Conservation (phyloP, 2,888 invertebrate species). For the Bhutanitis thaidina region DNA sequence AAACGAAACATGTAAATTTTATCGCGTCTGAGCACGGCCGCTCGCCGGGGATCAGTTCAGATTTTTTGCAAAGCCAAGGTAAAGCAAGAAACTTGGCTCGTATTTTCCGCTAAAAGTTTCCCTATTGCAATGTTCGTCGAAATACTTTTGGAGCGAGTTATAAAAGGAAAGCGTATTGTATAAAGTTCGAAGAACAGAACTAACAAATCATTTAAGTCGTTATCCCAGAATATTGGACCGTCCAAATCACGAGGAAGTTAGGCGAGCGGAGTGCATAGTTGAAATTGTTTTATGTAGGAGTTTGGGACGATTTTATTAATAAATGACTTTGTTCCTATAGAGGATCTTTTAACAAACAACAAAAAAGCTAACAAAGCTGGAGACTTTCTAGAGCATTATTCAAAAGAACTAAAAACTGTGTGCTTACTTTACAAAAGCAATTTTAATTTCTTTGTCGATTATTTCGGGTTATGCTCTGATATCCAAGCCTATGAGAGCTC, state of each 20-base stretch:
- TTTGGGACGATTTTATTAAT: background rate
- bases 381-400: no score
- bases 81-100: slow-evolving; percentile 68
- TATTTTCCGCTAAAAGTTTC: slow-evolving; percentile 71
- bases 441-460: no score
- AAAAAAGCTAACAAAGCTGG: no score
- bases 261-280: slow-evolving; percentile 27
- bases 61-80: slow-evolving; percentile 58
- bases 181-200: slow-evolving; percentile 37
- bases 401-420: no score
- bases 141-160: slow-evolving; percentile 69
- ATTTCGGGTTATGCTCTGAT: no score
- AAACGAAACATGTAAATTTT: slow-evolving; percentile 77
- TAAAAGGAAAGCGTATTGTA: slow-evolving; percentile 61
- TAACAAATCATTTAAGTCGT: slow-evolving; percentile 51
- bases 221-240: slow-evolving; percentile 13
- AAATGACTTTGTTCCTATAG: background rate
- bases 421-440: no score
- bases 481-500: no score
- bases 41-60: slow-evolving; percentile 48
- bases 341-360: no score
- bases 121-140: slow-evolving; percentile 62
- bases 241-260: slow-evolving; percentile 30
- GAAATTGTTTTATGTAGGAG: background rate
- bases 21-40: slow-evolving; percentile 63